Base-by-base conservation (phyloP, 2,888 invertebrate genomes). In the Helleia helle region DNA sequence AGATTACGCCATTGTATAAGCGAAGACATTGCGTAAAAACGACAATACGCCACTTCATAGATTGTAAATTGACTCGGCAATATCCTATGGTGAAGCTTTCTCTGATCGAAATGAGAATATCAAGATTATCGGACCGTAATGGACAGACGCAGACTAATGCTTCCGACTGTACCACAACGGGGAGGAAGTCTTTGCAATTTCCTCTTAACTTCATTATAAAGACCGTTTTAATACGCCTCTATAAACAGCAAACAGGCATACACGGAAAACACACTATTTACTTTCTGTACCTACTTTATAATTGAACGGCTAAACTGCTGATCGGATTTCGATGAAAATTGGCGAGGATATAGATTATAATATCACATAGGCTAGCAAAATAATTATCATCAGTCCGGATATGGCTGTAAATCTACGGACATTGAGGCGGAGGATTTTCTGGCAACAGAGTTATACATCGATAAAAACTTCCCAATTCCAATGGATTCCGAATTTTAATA, bases 81-180 rank as follows among this genome's bases (percentile, higher is more conserved):
- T 38, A 43, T 47, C 39, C 42, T 42, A 51, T 49, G 47, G 52
- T 56, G 55, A 51, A 65, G 71, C 79, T 80, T 81, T 81, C 81
- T 70, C 74, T 56, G 42, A 51, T 58, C 49, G 47, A 53, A 68
- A 59, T 58, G 54, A 70, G 71, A 75, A 76, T 65, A 72, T 73
- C 61, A 55, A 69, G 69, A 71, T 71, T 66, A 71, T 65, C 63
- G 55, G 58, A 69, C 62, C 63, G 65, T 70, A 75, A 80, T 75
- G 70, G 65, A 68, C 69, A 62, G 61, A 62, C 62, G 59, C 58
- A 51, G 54, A 51, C 58, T 62, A 65, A 68, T 64, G 68, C 68
- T 77, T 74, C 72, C 74, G 61, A 67, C 61, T 64, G 55, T 44
- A 46, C 41, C 50, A 51, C 48, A 51, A 52, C 40, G 44, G 55